phyloP scores from a whole-genome alignment of 2,888 invertebrate genomes.

The Nebria salina region DNA sequence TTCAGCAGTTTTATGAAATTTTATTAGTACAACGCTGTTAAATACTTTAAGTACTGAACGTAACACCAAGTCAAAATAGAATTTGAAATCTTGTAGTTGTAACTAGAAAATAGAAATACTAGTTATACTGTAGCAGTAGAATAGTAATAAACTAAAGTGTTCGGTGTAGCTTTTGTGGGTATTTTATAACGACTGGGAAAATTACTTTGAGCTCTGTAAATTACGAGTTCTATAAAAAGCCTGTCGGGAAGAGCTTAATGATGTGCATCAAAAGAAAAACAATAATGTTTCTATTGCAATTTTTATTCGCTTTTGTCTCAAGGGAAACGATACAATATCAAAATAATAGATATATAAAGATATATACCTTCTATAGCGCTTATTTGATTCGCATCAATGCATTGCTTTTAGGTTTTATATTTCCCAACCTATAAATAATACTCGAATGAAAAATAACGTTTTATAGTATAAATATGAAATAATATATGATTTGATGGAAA shows the following conservation, averaged over 20 bases:
- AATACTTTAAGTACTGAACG: neutral
- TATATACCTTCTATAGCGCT: neutral
- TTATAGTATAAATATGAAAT: no score
- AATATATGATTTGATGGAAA: no score
- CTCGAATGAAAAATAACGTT: no score
- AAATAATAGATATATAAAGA: neutral
- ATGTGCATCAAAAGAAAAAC: constrained; percentile 18
- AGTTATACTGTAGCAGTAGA: neutral
- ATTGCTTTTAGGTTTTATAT: neutral
- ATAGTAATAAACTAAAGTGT: constrained; percentile 16
- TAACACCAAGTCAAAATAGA: neutral
- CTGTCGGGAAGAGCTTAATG: constrained; percentile 17
- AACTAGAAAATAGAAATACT: neutral
- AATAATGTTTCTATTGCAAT: constrained; percentile 11
- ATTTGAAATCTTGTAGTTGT: neutral
- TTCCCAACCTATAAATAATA: no score
- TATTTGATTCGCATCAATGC: neutral
- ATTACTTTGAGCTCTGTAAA: constrained; percentile 15
- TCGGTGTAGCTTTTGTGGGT: neutral
- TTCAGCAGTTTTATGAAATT: neutral
- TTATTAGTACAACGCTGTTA: neutral
- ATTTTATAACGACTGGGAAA: constrained; percentile 15
- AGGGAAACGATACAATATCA: neutral
- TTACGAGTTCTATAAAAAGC: constrained; percentile 10
- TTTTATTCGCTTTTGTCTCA: neutral